These are phyloP conservation scores for Oscheius onirici DNA, from an alignment of 2,888 invertebrate genomes.

Conservation along the genomic window DNA sequence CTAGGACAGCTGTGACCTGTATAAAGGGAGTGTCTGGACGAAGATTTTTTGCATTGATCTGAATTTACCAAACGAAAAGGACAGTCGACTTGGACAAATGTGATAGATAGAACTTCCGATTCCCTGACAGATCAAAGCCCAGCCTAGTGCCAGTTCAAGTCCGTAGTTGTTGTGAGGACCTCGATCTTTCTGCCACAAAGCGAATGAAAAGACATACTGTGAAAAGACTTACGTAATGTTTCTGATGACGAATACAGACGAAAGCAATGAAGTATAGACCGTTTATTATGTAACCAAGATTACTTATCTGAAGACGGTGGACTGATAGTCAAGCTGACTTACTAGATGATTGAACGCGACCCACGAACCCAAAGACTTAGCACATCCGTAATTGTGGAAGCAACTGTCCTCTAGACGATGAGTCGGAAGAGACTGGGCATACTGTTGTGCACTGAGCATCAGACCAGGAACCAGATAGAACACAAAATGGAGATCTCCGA, in stretches of 20 bases:
- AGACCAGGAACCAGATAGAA: slow-evolving; percentile 14
- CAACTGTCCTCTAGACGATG: slow-evolving; percentile 15
- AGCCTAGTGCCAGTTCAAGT: slow-evolving; percentile 86
- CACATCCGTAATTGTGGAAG: slow-evolving; percentile 81
- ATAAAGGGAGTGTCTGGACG: slow-evolving; percentile 87
- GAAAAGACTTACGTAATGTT: slow-evolving; percentile 9
- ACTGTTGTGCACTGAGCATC: background rate
- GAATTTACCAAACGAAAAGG: slow-evolving; percentile 87
- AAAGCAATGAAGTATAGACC: background rate
- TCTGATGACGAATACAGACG: background rate
- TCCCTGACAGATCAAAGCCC: slow-evolving; percentile 88
- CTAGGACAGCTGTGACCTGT: slow-evolving; percentile 87
- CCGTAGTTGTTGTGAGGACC: slow-evolving; percentile 86
- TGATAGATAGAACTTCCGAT: slow-evolving; percentile 88
- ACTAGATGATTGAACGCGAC: slow-evolving; percentile 88
- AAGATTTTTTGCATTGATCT: background rate
- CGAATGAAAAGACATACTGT: background rate
- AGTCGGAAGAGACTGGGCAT: slow-evolving; percentile 2
- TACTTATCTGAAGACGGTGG: background rate
- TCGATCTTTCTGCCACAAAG: slow-evolving; percentile 56
- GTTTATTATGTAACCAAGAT: slow-evolving; percentile 18
- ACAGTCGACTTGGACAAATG: slow-evolving; percentile 86
- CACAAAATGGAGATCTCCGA: background rate
- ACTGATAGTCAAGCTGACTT: slow-evolving; percentile 70
- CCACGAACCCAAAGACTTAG: slow-evolving; percentile 81